Evolutionary conservation across 2,888 invertebrate species (phyloP).

Genomic region (Anarsia innoxiella): DNA sequence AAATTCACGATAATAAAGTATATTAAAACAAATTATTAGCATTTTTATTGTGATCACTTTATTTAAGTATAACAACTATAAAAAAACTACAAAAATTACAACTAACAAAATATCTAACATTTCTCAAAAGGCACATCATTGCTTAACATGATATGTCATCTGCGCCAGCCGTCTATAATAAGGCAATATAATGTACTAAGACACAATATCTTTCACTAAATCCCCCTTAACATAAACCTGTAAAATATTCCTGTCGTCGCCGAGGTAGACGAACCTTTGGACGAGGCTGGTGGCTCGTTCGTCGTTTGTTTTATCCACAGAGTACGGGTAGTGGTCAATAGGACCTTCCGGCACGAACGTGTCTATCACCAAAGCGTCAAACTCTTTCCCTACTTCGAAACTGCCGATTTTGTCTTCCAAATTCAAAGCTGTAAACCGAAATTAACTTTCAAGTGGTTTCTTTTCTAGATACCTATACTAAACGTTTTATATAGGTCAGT

Average conservation of each 20-base stretch:
- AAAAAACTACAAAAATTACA: too few species aligned
- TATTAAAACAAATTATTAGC: constrained; percentile 48
- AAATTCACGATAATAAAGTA: constrained; percentile 60
- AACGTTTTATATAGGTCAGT: too few species aligned
- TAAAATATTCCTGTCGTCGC: constrained; percentile 88
- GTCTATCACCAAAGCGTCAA: constrained; percentile 89
- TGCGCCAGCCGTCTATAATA: too few species aligned
- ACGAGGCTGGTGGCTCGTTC: constrained; percentile 76
- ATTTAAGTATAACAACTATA: too few species aligned
- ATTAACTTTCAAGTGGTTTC: too few species aligned
- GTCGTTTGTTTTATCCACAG: constrained; percentile 30
- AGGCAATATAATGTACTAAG: too few species aligned
- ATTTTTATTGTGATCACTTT: too few species aligned
- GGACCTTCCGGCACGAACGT: constrained; percentile 65
- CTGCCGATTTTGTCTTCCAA: constrained; percentile 85
- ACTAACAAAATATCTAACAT: too few species aligned
- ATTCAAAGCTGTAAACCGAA: constrained; percentile 77
- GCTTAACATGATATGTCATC: too few species aligned
- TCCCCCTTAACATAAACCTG: constrained; percentile 85
- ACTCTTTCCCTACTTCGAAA: constrained; percentile 87
- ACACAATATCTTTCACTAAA: constrained; percentile 14
- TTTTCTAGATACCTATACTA: too few species aligned
- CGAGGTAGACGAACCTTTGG: constrained; percentile 85
- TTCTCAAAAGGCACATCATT: too few species aligned
- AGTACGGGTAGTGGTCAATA: constrained; percentile 62